Evolutionary conservation across 2,888 invertebrate genomes (phyloP).

Genomic region (Chymomyza caudatula): DNA sequence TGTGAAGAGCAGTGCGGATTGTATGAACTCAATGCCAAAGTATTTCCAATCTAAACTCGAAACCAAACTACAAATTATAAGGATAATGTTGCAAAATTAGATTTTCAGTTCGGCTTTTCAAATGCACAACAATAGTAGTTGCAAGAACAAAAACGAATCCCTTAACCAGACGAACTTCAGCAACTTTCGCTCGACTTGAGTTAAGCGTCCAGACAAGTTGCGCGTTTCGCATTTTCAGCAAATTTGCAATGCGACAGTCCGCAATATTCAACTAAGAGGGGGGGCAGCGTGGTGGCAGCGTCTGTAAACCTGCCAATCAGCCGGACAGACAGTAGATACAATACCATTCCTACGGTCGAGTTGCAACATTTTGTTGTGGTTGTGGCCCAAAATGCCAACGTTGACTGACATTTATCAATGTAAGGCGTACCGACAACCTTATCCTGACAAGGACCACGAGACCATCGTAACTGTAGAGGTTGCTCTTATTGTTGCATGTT

Average conservation of each 20-base stretch:
- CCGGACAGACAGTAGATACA: not conserved
- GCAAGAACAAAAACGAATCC: constrained; percentile 35
- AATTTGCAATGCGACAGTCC: constrained; percentile 53
- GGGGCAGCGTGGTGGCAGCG: constrained; percentile 27
- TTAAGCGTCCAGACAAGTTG: constrained; percentile 44
- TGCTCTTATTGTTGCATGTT: not conserved
- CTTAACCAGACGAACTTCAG: constrained; percentile 31
- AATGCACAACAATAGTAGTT: constrained; percentile 14
- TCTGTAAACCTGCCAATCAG: constrained; percentile 6
- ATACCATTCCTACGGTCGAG: not conserved
- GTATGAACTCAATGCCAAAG: not conserved
- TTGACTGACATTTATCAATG: constrained; percentile 56
- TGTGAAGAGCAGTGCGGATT: constrained; percentile 14
- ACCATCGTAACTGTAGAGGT: not conserved
- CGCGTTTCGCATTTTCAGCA: constrained; percentile 65
- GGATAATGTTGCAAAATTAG: constrained; percentile 61
- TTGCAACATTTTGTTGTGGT: not conserved
- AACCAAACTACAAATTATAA: constrained; percentile 54
- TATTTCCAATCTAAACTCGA: not conserved
- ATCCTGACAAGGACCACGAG: constrained; percentile 9
- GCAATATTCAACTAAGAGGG: constrained; percentile 17
- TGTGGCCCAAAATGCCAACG: constrained; percentile 10
- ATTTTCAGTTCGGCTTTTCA: constrained; percentile 26
- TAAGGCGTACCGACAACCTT: constrained; percentile 32
- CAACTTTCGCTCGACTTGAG: constrained; percentile 63